These are phyloP conservation scores for Drosophila varians DNA, from an alignment of 1,140 invertebrate genomes.

Conservation along the genomic window DNA sequence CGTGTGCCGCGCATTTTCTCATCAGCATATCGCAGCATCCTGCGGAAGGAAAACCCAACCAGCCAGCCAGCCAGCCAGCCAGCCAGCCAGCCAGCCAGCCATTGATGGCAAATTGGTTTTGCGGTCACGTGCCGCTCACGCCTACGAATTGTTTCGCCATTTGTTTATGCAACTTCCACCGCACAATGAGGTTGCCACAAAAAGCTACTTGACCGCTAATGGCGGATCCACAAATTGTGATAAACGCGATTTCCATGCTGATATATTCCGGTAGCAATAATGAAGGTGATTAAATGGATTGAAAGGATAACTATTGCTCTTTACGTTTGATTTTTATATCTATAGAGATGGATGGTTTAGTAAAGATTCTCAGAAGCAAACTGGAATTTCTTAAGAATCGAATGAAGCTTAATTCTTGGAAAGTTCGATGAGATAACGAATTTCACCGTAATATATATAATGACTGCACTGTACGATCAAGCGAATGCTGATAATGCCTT, in stretches of 20 bases:
- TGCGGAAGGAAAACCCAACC: neutral
- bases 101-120: conserved; percentile 73
- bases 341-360: no score
- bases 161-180: conserved; percentile 78
- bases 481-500: no score
- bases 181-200: conserved; percentile 37
- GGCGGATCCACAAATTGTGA: conserved; percentile 47
- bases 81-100: conserved; percentile 12
- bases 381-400: no score
- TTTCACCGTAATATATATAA: no score
- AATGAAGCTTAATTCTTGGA: no score
- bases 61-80: no score
- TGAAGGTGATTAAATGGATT: conserved; percentile 24
- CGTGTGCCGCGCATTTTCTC: conserved; percentile 47
- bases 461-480: no score
- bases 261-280: conserved; percentile 39
- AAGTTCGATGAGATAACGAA: no score
- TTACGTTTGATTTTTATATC: no score
- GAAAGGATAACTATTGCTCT: no score
- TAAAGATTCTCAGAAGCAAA: no score
- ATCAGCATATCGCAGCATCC: conserved; percentile 21
- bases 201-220: conserved; percentile 36
- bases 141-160: conserved; percentile 80
- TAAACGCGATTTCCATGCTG: conserved; percentile 33
- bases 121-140: conserved; percentile 78